phyloP scores from a whole-genome alignment of 2,888 invertebrate species.

The Ethmia dodecea region DNA sequence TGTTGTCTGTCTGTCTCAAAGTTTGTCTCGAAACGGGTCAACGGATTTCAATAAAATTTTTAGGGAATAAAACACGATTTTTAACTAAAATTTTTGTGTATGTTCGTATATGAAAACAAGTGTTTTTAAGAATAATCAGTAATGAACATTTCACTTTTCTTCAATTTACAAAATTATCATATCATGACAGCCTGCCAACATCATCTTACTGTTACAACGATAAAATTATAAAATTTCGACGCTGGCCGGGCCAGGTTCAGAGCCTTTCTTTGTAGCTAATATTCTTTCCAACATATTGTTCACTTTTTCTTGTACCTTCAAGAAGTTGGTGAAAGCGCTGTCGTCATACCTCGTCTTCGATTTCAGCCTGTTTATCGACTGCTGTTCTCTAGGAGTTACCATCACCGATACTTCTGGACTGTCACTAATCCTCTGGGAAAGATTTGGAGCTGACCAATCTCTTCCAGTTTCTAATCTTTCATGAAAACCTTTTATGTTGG shows the following conservation, averaged over 20 bases:
- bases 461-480: slow-evolving; percentile 37
- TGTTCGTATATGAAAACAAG: too few species aligned
- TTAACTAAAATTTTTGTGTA: too few species aligned
- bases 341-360: slow-evolving; percentile 37
- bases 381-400: slow-evolving; percentile 41
- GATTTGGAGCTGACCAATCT: slow-evolving; percentile 17
- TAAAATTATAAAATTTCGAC: slow-evolving; percentile 33
- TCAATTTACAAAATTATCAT: too few species aligned
- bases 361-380: slow-evolving; percentile 35
- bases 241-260: slow-evolving; percentile 25
- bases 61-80: too few species aligned
- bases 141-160: too few species aligned
- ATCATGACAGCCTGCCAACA: too few species aligned
- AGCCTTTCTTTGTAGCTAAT: slow-evolving; percentile 40
- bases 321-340: slow-evolving; percentile 48
- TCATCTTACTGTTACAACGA: too few species aligned
- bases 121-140: too few species aligned
- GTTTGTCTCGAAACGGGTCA: too few species aligned
- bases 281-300: slow-evolving; percentile 57
- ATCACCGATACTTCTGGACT: slow-evolving; percentile 11
- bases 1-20: too few species aligned
- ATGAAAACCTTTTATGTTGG: slow-evolving; percentile 31
- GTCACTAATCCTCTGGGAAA: slow-evolving; percentile 17
- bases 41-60: too few species aligned
- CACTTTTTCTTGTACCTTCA: slow-evolving; percentile 61